Evolutionary conservation across 2,113 vertebrate species (phyloP), one percentile per base, ranked within the genome.

Genomic region (Bostrychus sinensis): DNA sequence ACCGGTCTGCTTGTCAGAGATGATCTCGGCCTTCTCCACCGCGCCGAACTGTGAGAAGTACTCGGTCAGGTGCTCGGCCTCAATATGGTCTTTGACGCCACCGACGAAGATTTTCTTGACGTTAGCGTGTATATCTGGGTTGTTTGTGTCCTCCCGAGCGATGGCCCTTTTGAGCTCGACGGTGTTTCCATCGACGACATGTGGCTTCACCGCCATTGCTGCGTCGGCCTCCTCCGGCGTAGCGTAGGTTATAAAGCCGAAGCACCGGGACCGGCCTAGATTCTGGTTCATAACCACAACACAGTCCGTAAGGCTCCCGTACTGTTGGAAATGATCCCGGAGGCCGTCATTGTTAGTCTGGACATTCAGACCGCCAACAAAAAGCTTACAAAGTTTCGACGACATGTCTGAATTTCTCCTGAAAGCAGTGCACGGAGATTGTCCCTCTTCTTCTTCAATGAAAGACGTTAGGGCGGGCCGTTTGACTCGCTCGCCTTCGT

Each of bases 31-130:
- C 90, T 97, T 98, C 82, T 98, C 96, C 72, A 98, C 95, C 0
- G 89, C 81, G 75, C 96, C 96, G 68, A 94, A 98, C 88, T 95
- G 94, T 20, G 94, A 94, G 91, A 98, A 98, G 61, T 96, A 96
- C 69, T 96, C 93, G 39, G 92, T 91, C 59, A 98, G 92, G 88
- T 96, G 91, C 9, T 93, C 92, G 55, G 95, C 92, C 55, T 93
- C 94, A 53, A 98, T 91, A 80, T 98, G 95, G 77, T 96, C 96
- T 55, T 98, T 98, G 7, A 98, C 92, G 13, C 96, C 96, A 0
- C 96, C 96, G 51, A 98, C 94, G 64, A 98, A 98, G n/a, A 98
- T 95, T 77, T 98, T 98, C 92, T 98, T 98, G 23, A 98, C 96
- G 66, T 98, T 98, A 0, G 95, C 95, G 78, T 95, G 93, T n/a